A percentile compares a stretch with the other conserved stretches of the same genome.
These are phyloP conservation scores for Pygmarrhopalites habei DNA, from an alignment of 1,140 invertebrate species.

Conservation along the genomic window DNA sequence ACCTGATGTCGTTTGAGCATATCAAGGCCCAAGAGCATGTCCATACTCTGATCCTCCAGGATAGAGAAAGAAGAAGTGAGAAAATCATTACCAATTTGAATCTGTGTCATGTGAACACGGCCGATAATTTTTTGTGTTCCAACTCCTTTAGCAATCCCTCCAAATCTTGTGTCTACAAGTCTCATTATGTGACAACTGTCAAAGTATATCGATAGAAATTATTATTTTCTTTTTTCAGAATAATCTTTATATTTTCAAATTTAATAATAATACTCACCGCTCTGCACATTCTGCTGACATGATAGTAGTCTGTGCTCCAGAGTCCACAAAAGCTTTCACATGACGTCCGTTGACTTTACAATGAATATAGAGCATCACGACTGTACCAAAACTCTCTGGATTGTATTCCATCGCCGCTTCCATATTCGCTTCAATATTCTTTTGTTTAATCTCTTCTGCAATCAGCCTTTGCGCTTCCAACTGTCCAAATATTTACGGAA, in stretches of 20 bases:
- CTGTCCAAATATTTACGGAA: too few relatives aligned
- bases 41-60: slow-evolving; percentile 95
- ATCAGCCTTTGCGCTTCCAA: slow-evolving; percentile 82
- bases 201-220: too few relatives aligned
- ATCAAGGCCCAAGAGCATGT: slow-evolving; percentile 94
- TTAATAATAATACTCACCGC: too few relatives aligned
- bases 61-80: slow-evolving; percentile 95
- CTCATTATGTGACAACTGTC: slow-evolving; percentile 95
- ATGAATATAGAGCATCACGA: slow-evolving; percentile 95
- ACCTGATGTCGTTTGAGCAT: slow-evolving; percentile 94
- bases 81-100: slow-evolving; percentile 89
- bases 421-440: slow-evolving; percentile 98
- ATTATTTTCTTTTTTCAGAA: too few relatives aligned
- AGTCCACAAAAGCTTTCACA: slow-evolving; percentile 97
- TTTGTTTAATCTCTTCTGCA: slow-evolving; percentile 88
- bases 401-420: slow-evolving; percentile 96
- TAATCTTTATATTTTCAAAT: too few relatives aligned
- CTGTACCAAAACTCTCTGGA: slow-evolving; percentile 94
- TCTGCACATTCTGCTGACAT: slow-evolving; percentile 89
- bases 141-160: slow-evolving; percentile 90
- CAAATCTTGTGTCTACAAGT: slow-evolving; percentile 87
- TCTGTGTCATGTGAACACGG: slow-evolving; percentile 91
- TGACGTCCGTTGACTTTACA: slow-evolving; percentile 91
- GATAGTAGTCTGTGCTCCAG: slow-evolving; percentile 86
- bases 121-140: slow-evolving; percentile 93